A percentile compares a stretch with the other conserved stretches of the same genome.
Evolutionary conservation across 2,888 invertebrate genomes (phyloP).

Genomic region (Alcis repandata): DNA sequence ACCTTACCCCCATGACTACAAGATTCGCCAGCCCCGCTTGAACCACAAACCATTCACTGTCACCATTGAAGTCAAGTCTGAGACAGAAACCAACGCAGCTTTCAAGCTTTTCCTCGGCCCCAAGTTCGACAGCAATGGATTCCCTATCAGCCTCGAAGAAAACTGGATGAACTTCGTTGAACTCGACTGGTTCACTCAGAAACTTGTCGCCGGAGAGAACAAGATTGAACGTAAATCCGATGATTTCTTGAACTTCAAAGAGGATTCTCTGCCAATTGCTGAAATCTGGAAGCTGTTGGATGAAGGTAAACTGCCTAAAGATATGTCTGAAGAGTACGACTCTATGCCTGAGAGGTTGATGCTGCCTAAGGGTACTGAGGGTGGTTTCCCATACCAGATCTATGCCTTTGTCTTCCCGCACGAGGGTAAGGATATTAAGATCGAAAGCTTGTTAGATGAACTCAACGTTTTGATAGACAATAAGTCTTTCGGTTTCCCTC

Average conservation of each 20-base stretch:
- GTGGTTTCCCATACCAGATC: constrained; percentile 89
- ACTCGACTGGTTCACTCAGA: constrained; percentile 87
- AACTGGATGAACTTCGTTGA: constrained; percentile 88
- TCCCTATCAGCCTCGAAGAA: constrained; percentile 81
- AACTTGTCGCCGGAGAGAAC: constrained; percentile 88
- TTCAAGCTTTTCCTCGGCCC: constrained; percentile 90
- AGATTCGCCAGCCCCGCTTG: constrained; percentile 89
- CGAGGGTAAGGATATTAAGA: constrained; percentile 71
- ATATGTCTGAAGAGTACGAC: constrained; percentile 84
- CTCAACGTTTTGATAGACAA: constrained; percentile 68
- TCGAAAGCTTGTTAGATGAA: constrained; percentile 40
- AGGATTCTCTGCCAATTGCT: constrained; percentile 88
- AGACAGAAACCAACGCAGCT: constrained; percentile 85
- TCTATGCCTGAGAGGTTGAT: constrained; percentile 90
- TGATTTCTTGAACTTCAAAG: constrained; percentile 87
- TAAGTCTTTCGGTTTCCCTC: constrained; percentile 86
- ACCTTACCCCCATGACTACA: constrained; percentile 70
- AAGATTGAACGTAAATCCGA: constrained; percentile 88
- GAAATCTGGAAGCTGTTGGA: constrained; percentile 87
- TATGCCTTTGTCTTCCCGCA: constrained; percentile 88
- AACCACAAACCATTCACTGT: constrained; percentile 90
- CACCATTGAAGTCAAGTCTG: constrained; percentile 87
- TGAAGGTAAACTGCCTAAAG: constrained; percentile 82
- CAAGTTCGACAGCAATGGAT: constrained; percentile 87
- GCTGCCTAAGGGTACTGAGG: constrained; percentile 90